phyloP scores from a whole-genome alignment of 2,113 vertebrate species.

The Myotis brandtii region DNA sequence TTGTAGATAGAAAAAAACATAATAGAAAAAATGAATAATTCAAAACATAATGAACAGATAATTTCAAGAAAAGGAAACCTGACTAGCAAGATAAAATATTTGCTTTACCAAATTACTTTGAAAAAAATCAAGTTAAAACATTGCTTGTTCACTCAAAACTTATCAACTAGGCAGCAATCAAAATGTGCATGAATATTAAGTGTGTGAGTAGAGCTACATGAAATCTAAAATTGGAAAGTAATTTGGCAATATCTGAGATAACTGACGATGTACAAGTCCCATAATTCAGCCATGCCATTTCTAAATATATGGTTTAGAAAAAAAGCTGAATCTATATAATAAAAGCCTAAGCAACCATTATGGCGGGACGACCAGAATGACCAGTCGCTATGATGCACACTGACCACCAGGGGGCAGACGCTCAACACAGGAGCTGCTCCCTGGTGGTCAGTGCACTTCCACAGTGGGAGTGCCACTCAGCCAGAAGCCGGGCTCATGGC shows the following conservation, averaged over 20 bases:
- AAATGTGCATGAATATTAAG: neutral
- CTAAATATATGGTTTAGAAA: neutral
- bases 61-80: neutral
- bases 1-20: neutral
- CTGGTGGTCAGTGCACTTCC: too few species aligned
- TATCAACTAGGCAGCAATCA: neutral
- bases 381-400: too few species aligned
- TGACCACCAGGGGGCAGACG: too few species aligned
- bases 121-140: slow-evolving; percentile 24
- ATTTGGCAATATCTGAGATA: neutral
- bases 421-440: too few species aligned
- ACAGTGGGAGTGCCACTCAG: too few species aligned
- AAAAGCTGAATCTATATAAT: neutral
- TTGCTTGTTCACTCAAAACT: neutral
- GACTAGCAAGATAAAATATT: slow-evolving; percentile 6
- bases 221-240: slow-evolving; percentile 3
- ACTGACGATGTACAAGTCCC: neutral
- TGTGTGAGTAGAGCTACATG: neutral
- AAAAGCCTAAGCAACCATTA: too few species aligned
- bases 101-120: neutral
- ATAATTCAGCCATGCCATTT: neutral
- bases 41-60: neutral
- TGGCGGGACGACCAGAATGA: too few species aligned
- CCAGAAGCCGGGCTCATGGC: too few species aligned
- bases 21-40: slow-evolving; percentile 31